These are phyloP conservation scores for Hyperoodon ampullatus DNA, from an alignment of 2,113 vertebrate species.

Conservation along the genomic window DNA sequence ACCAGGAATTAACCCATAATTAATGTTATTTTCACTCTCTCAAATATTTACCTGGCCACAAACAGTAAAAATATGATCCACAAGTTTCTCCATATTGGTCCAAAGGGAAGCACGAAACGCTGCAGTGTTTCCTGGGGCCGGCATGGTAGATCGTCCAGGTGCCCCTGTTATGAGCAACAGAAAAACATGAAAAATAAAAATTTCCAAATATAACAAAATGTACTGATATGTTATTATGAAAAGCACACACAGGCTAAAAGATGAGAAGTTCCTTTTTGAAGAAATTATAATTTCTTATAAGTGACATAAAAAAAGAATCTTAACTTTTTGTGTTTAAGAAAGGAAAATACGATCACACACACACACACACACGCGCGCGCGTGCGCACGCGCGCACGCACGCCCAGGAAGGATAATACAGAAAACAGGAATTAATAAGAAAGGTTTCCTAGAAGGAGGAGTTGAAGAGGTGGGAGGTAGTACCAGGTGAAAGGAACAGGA, in stretches of 20 bases:
- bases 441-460: not conserved
- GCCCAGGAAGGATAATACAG: not conserved
- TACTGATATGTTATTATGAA: not conserved
- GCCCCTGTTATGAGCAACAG: conserved; percentile 85
- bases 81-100: conserved; percentile 98
- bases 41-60: conserved; percentile 89
- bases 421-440: not conserved
- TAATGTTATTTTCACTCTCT: not conserved
- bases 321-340: not conserved
- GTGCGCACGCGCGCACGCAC: not conserved
- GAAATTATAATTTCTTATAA: conserved; percentile 27
- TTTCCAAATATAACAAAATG: not conserved
- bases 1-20: conserved; percentile 7
- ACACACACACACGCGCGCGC: not conserved
- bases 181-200: conserved; percentile 11
- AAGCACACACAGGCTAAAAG: not conserved
- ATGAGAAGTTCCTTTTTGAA: not conserved
- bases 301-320: not conserved
- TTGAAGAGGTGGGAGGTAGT: not conserved
- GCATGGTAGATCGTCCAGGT: conserved; percentile 95
- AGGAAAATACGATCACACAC: not conserved
- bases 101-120: conserved; percentile 96
- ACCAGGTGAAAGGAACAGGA: not conserved
- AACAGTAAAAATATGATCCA: conserved; percentile 96
- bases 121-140: conserved; percentile 94